These are phyloP conservation scores for Tachysurus fulvidraco DNA, from an alignment of 2,113 vertebrate genomes.

Conservation along the genomic window DNA sequence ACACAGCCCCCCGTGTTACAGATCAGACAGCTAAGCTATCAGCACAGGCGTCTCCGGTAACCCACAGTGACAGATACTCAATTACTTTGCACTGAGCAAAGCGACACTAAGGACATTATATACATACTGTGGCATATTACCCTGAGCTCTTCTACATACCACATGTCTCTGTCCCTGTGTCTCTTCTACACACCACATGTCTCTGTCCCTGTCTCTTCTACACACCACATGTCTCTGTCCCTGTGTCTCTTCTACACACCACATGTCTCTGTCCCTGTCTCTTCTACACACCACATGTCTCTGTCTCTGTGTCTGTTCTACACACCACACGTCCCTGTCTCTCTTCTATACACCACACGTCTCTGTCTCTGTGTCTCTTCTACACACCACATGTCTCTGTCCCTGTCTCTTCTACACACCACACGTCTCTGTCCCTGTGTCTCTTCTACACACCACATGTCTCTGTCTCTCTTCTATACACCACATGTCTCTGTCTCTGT, in stretches of 20 bases:
- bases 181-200: conserved; percentile 41
- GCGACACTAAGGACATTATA: conserved; percentile 60
- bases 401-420: too few species aligned
- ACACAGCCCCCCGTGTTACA: conserved; percentile 21
- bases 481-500: background rate
- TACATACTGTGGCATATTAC: conserved; percentile 66
- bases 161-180: background rate
- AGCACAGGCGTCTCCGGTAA: conserved; percentile 55
- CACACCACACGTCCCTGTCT: background rate
- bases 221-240: conserved; percentile 42
- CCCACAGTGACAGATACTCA: conserved; percentile 60
- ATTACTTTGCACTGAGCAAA: conserved; percentile 54
- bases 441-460: background rate
- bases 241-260: too few species aligned
- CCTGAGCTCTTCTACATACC: conserved; percentile 50
- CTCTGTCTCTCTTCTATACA: too few species aligned
- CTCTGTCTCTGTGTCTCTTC: background rate
- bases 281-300: background rate
- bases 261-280: background rate
- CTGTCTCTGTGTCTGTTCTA: too few species aligned
- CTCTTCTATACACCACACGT: background rate
- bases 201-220: background rate
- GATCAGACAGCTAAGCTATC: conserved; percentile 61
- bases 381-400: conserved; percentile 41
- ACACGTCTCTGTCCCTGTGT: background rate